A percentile compares a stretch with the other conserved stretches of the same genome.
phyloP scores from a whole-genome alignment of 1,140 invertebrate species.

The Euschistus heros region DNA sequence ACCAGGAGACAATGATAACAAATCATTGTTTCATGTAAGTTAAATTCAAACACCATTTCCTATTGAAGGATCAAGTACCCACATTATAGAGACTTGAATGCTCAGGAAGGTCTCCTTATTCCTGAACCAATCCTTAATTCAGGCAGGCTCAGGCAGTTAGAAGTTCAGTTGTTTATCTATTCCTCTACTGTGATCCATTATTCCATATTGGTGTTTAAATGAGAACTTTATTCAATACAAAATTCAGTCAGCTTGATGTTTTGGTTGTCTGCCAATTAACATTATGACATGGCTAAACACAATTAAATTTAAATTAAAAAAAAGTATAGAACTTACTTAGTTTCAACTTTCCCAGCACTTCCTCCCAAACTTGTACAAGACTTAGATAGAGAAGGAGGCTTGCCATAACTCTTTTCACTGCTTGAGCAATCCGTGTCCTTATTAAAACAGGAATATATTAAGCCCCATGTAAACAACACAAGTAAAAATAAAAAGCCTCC shows the following conservation, averaged over 20 bases:
- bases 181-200: background rate
- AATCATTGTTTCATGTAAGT: too few relatives aligned
- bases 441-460: background rate
- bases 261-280: background rate
- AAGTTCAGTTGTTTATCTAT: background rate
- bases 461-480: background rate
- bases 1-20: too few relatives aligned
- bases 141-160: background rate
- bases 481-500: background rate
- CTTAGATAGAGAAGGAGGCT: slow-evolving; percentile 21
- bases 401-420: slow-evolving; percentile 24
- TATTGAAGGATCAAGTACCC: too few relatives aligned
- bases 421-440: slow-evolving; percentile 3
- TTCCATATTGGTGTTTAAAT: background rate
- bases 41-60: too few relatives aligned
- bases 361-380: slow-evolving; percentile 22
- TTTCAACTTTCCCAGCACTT: slow-evolving; percentile 19
- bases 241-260: background rate
- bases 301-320: too few relatives aligned
- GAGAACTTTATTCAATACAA: background rate
- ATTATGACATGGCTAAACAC: background rate
- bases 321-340: slow-evolving; percentile 16
- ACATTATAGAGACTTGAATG: too few relatives aligned
- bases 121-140: too few relatives aligned
- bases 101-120: too few relatives aligned